Percentiles rank a stretch among this genome's conserved stretches.
Evolutionary conservation across 2,797 vertebrate species (phyloP).

Genomic region (Odontamblyopus rebecca): DNA sequence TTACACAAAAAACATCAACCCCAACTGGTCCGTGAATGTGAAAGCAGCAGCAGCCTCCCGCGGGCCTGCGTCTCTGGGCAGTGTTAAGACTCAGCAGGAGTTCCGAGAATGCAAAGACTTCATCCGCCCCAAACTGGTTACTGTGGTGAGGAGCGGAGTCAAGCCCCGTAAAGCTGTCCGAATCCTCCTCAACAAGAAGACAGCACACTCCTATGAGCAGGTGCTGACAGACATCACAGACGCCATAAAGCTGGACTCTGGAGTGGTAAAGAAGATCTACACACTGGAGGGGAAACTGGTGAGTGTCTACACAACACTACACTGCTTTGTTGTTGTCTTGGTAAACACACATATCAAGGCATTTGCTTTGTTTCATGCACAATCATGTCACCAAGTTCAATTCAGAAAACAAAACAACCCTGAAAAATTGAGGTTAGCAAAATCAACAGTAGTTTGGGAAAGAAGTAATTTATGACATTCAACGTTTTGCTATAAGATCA

Average conservation of each 20-base stretch:
- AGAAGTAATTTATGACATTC: too few relatives aligned
- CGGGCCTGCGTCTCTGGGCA: conserved; percentile 84
- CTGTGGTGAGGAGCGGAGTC: conserved; percentile 92
- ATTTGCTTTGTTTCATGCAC: too few relatives aligned
- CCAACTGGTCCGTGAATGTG: conserved; percentile 97
- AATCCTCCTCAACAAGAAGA: conserved; percentile 97
- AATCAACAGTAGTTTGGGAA: too few relatives aligned
- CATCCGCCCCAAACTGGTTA: conserved; percentile 96
- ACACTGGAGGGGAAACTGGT: conserved; percentile 97
- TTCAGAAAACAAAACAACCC: too few relatives aligned
- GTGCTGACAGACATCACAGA: conserved; percentile 96
- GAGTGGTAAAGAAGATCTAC: conserved; percentile 94
- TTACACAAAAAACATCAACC: conserved; percentile 96
- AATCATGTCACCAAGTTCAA: too few relatives aligned
- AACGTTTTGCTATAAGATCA: too few relatives aligned
- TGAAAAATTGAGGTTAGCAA: too few relatives aligned
- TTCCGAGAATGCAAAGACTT: conserved; percentile 90
- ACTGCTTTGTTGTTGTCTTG: not conserved
- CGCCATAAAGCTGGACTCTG: conserved; percentile 96
- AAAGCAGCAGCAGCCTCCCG: conserved; percentile 82
- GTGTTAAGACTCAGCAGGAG: conserved; percentile 81
- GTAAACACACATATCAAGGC: not conserved
- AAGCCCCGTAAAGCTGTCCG: conserved; percentile 93
- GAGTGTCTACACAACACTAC: conserved; percentile 33
- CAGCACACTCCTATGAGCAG: conserved; percentile 95